These are phyloP conservation scores for Anthrax anthrax DNA, from an alignment of 2,888 invertebrate species.

Conservation along the genomic window DNA sequence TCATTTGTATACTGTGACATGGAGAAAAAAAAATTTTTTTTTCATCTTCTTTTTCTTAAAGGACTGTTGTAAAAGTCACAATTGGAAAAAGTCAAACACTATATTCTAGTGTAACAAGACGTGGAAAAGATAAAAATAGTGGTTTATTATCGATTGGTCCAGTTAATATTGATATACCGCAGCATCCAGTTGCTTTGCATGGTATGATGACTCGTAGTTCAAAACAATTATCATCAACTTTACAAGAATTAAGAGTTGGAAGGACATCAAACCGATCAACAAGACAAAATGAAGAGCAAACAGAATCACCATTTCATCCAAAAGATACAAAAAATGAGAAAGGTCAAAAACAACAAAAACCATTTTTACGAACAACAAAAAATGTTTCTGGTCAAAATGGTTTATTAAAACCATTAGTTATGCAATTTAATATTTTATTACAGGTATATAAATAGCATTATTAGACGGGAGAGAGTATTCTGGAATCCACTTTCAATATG, in stretches of 20 bases:
- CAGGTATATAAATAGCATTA: conserved; percentile 39
- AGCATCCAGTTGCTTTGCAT: conserved; percentile 94
- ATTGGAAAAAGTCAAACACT: conserved; percentile 85
- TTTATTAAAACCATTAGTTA: conserved; percentile 64
- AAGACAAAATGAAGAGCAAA: conserved; percentile 44
- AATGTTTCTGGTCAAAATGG: conserved; percentile 37
- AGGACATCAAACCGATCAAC: conserved; percentile 63
- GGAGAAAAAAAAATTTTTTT: background rate
- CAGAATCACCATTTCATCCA: conserved; percentile 36
- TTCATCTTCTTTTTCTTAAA: conserved; percentile 23
- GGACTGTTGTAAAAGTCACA: conserved; percentile 84
- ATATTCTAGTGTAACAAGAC: conserved; percentile 69
- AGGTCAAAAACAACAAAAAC: conserved; percentile 22
- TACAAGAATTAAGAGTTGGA: conserved; percentile 77
- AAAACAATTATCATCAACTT: conserved; percentile 78
- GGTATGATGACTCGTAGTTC: conserved; percentile 96
- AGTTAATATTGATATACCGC: conserved; percentile 89
- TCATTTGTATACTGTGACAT: background rate
- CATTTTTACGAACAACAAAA: conserved; percentile 19
- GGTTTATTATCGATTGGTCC: conserved; percentile 75
- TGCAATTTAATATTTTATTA: conserved; percentile 75
- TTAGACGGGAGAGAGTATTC: too few species aligned
- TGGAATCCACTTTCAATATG: background rate
- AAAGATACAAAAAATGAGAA: conserved; percentile 23
- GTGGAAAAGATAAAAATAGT: conserved; percentile 64